Evolutionary conservation across 2,888 invertebrate species (phyloP).

Genomic region (Melanophora roralis): DNA sequence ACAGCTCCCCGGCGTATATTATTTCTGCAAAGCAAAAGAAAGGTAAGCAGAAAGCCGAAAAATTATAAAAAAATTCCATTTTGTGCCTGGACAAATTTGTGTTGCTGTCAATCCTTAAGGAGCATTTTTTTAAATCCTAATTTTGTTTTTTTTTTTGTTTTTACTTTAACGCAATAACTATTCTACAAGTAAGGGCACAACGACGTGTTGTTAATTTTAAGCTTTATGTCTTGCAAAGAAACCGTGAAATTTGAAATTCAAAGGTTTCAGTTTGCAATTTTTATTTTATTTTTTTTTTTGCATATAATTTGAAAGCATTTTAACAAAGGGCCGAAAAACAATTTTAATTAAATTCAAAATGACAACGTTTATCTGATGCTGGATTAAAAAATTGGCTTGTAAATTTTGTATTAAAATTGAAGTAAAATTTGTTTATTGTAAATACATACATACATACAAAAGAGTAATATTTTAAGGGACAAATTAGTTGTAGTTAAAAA

Average conservation of each 20-base stretch:
- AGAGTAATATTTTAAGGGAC: no score
- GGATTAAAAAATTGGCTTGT: no score
- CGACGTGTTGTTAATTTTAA: neutral
- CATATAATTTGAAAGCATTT: neutral
- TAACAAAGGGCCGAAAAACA: conserved; percentile 32
- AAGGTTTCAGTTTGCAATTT: no score
- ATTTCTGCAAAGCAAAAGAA: neutral
- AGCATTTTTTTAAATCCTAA: neutral
- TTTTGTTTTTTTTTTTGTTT: neutral
- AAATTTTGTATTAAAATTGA: no score
- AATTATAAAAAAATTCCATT: conserved; percentile 47
- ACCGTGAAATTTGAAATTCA: conserved; percentile 2
- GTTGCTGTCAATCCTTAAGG: conserved; percentile 32
- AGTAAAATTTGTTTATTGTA: no score
- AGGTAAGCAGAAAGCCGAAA: neutral
- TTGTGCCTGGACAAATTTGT: conserved; percentile 35
- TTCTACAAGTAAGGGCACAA: neutral
- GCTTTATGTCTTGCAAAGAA: neutral
- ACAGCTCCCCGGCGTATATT: neutral
- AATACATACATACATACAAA: no score
- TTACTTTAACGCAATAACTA: neutral
- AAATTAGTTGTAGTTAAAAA: no score
- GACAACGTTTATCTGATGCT: no score
- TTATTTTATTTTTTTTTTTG: neutral
- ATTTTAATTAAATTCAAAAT: conserved; percentile 7